These are phyloP conservation scores for Zosterops japonicus DNA, from an alignment of 2,113 vertebrate species.

Conservation along the genomic window DNA sequence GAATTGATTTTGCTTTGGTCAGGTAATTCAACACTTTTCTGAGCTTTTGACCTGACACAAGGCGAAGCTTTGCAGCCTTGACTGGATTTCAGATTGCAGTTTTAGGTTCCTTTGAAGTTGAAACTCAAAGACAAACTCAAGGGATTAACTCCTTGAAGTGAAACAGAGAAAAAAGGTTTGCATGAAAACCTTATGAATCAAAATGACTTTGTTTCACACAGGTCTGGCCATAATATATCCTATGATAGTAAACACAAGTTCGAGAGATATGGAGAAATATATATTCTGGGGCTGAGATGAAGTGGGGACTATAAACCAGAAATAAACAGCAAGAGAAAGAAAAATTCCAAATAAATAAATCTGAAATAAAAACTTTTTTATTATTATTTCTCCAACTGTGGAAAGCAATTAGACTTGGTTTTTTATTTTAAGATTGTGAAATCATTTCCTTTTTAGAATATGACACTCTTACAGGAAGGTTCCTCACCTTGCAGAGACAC, in stretches of 20 bases:
- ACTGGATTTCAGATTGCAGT: neutral
- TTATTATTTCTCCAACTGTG: neutral
- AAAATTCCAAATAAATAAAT: neutral
- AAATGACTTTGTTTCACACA: neutral
- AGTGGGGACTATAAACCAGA: neutral
- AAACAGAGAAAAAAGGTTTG: neutral
- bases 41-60: slow-evolving; percentile 23
- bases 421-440: neutral
- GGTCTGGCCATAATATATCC: neutral
- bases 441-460: neutral
- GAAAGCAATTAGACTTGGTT: neutral
- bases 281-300: neutral
- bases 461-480: neutral
- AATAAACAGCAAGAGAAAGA: neutral
- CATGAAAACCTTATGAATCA: neutral
- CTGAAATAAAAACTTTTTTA: neutral
- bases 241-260: neutral
- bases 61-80: neutral
- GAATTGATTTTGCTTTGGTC: neutral
- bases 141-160: neutral
- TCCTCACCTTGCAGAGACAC: neutral
- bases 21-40: neutral
- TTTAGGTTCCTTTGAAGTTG: slow-evolving; percentile 14
- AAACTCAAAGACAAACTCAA: slow-evolving; percentile 36
- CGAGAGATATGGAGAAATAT: neutral